phyloP scores from a whole-genome alignment of 2,797 vertebrate genomes.

The Meda fulgida region DNA sequence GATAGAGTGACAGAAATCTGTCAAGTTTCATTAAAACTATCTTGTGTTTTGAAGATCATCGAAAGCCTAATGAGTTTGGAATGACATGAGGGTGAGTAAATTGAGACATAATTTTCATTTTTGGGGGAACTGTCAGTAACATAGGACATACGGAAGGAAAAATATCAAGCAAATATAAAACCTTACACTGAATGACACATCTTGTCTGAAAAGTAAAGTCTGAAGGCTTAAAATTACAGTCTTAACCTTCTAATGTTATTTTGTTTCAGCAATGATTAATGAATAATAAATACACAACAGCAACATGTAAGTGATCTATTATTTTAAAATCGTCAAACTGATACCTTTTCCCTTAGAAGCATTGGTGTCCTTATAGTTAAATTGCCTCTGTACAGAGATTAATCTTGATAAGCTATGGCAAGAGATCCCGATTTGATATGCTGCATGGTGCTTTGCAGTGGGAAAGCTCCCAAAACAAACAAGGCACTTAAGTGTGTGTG shows the following conservation, averaged over 20 bases:
- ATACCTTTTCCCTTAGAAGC: neutral
- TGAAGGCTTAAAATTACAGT: neutral
- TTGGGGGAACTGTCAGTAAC: neutral
- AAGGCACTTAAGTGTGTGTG: constrained; percentile 10
- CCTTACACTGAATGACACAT: neutral
- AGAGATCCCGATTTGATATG: neutral
- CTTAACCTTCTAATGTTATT: neutral
- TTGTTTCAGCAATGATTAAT: constrained; percentile 18
- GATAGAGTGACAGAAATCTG: neutral
- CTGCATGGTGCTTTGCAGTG: constrained; percentile 2
- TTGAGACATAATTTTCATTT: neutral
- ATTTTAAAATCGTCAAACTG: neutral
- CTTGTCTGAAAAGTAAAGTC: neutral
- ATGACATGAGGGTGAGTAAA: neutral
- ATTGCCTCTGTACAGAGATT: constrained; percentile 23
- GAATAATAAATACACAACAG: neutral
- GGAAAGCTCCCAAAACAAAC: constrained; percentile 33
- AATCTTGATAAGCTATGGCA: constrained; percentile 29
- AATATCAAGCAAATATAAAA: neutral
- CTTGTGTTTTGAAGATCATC: neutral
- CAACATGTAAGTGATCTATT: neutral
- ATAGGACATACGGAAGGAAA: neutral
- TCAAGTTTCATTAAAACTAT: neutral
- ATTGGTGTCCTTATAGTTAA: neutral
- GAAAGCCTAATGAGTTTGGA: neutral